Percentiles rank a stretch among this genome's conserved stretches.
Evolutionary conservation across 2,113 vertebrate genomes (phyloP).

Genomic region (Vombatus ursinus): DNA sequence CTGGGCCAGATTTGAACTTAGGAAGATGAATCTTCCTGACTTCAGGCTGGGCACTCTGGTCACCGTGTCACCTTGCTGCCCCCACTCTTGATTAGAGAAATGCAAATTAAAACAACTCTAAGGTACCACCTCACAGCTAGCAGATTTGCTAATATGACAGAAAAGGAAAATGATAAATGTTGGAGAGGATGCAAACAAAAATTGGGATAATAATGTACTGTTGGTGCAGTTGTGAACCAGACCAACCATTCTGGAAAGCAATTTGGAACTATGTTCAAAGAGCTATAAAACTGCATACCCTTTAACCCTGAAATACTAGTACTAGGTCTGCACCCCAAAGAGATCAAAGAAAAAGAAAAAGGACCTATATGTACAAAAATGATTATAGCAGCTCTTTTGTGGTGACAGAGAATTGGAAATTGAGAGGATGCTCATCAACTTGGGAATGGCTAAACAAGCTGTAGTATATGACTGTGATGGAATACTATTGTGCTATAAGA

Average conservation of each 20-base stretch:
- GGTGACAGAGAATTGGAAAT: neutral
- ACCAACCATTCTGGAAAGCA: neutral
- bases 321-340: neutral
- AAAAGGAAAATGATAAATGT: neutral
- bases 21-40: too few relatives aligned
- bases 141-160: neutral
- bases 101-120: neutral
- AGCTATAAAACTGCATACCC: neutral
- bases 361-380: neutral
- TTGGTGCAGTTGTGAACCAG: neutral
- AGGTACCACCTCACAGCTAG: neutral
- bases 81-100: neutral
- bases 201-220: neutral
- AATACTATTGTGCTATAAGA: neutral
- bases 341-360: neutral
- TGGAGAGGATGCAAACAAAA: neutral
- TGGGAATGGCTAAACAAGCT: neutral
- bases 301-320: neutral
- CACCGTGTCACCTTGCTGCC: neutral
- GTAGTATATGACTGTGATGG: neutral
- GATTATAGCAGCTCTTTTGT: neutral
- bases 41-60: too few relatives aligned
- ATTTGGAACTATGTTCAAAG: neutral
- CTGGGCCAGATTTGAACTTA: too few relatives aligned
- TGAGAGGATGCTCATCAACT: neutral